phyloP scores from a whole-genome alignment of 2,113 vertebrate genomes.

The Alosa alosa region DNA sequence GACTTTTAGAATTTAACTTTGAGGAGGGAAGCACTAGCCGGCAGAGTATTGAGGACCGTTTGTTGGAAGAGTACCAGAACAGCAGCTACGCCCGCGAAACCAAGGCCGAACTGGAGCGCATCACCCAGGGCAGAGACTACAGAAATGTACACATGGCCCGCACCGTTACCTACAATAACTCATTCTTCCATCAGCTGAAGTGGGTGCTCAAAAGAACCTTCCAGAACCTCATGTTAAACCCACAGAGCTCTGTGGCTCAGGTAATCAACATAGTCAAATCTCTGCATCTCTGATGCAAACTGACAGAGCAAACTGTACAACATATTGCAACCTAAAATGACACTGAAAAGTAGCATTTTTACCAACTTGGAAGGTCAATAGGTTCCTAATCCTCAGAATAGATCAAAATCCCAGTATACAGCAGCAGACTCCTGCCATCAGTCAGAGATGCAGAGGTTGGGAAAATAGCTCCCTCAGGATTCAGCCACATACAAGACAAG shows the following conservation, averaged over 20 bases:
- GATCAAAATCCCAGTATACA: too few relatives aligned
- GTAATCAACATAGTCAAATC: conserved; percentile 57
- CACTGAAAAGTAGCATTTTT: too few relatives aligned
- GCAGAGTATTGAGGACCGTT: conserved; percentile 69
- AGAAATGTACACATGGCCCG: conserved; percentile 49
- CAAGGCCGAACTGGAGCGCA: conserved; percentile 67
- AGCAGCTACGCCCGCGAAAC: conserved; percentile 71
- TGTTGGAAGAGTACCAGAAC: conserved; percentile 75
- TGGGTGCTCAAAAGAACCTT: conserved; percentile 86
- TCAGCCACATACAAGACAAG: too few relatives aligned
- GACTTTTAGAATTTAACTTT: conserved; percentile 52
- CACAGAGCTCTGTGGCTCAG: conserved; percentile 87
- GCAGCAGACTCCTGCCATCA: too few relatives aligned
- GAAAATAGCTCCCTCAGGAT: too few relatives aligned
- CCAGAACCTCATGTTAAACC: conserved; percentile 82
- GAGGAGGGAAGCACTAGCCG: conserved; percentile 47
- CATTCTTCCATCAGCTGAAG: conserved; percentile 83
- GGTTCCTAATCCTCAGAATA: too few relatives aligned
- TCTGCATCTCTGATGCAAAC: neutral
- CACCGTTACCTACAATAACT: conserved; percentile 76
- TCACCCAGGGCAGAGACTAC: conserved; percentile 60
- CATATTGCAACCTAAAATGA: too few relatives aligned
- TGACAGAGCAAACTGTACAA: too few relatives aligned
- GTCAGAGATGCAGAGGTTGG: too few relatives aligned
- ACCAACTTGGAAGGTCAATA: too few relatives aligned